Evolutionary conservation across 1,140 invertebrate species (phyloP), one percentile per base, ranked within the genome.

Genomic region (Pogonus chalceus): DNA sequence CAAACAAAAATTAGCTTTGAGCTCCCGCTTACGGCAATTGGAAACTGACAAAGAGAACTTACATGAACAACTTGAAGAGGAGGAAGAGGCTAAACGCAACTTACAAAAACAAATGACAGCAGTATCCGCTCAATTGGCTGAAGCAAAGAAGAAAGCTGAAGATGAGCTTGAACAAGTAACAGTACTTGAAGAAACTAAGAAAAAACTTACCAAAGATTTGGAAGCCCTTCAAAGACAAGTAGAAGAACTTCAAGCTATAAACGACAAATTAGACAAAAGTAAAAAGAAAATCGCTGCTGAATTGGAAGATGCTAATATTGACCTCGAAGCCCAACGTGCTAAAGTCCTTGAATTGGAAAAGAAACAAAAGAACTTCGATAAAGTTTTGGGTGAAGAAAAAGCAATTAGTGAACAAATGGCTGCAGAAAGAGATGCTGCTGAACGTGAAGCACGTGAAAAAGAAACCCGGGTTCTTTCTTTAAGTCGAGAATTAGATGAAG

Each of bases 361-460:
- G 80, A 96, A 95, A 69, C 95, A 98, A 67, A 88, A 95, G 72
- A 98, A 96, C 72, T 99, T 99, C 72, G 96, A 99, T 68, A 95
- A 97, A 70, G 80, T 90, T 55, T 77, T 98, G 2, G 84, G 88
- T 2, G 95, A 98, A 69, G 95, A 98, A 69, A 95, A 97, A 64
- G 83, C 84, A 9, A 82, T 92, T 35, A 87, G 89, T n/a, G 86
- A 89, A 63, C 82, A 89, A 66, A 83, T 91, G 61, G 85, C 87
- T 20, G 79, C 82, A 49, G 90, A 96, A 66, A 79, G 90, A 24
- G 95, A 98, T 65, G 77, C 81, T 51, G 90, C 90, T 0, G 96
- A 98, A 71, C 79, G 91, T n/a, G 96, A 98, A 65, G 88, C 91
- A 1, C 76, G 96, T 14, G 96, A 99, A 62, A 98, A 97, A 68